Evolutionary conservation across 1,140 invertebrate species (phyloP).

Genomic region (Carposina sasakii): DNA sequence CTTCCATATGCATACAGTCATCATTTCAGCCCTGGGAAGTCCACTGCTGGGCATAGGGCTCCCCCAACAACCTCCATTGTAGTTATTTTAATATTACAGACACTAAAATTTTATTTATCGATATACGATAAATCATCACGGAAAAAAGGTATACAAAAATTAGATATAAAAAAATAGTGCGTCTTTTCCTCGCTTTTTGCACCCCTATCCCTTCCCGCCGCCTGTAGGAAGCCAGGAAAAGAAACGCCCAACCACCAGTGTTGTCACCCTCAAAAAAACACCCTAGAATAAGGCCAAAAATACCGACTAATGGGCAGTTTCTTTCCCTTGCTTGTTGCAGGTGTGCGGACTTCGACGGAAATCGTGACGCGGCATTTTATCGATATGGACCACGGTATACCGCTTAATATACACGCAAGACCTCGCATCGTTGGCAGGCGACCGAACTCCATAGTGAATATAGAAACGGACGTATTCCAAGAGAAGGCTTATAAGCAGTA

Average conservation of each 20-base stretch:
- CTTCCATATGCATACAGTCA: too few species aligned
- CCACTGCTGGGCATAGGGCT: too few species aligned
- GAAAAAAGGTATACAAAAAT: too few species aligned
- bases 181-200: slow-evolving; percentile 69
- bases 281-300: slow-evolving; percentile 1
- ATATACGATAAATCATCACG: too few species aligned
- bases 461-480: slow-evolving; percentile 63
- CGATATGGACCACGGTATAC: slow-evolving; percentile 57
- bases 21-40: too few species aligned
- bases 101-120: too few species aligned
- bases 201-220: slow-evolving; percentile 28
- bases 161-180: slow-evolving; percentile 34
- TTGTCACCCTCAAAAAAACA: slow-evolving; percentile 5
- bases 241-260: slow-evolving; percentile 43
- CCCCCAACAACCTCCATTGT: too few species aligned
- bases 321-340: slow-evolving; percentile 69
- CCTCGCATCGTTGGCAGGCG: slow-evolving; percentile 50
- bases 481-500: slow-evolving; percentile 68
- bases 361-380: slow-evolving; percentile 61
- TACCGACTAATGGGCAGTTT: slow-evolving; percentile 45
- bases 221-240: slow-evolving; percentile 70
- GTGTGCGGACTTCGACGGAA: slow-evolving; percentile 56
- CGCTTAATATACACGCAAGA: slow-evolving; percentile 53
- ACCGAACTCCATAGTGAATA: slow-evolving; percentile 56
- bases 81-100: too few species aligned